Conservation (phyloP, 2,797 vertebrate genomes). For the Amblyraja radiata region DNA sequence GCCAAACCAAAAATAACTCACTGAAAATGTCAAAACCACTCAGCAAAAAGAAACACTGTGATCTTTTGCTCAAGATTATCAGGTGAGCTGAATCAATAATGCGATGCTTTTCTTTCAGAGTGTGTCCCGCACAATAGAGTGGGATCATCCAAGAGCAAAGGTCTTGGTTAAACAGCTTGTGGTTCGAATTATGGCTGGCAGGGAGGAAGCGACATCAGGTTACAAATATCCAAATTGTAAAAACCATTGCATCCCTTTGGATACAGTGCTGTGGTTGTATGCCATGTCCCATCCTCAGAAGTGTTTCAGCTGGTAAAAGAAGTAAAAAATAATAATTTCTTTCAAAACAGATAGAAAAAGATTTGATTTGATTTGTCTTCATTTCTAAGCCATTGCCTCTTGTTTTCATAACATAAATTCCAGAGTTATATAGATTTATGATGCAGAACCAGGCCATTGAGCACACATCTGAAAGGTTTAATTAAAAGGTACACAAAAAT, state of each 20-base stretch:
- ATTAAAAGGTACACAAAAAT: no score
- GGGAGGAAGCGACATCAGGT: neutral
- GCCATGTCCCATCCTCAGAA: slow-evolving; percentile 77
- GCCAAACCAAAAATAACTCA: neutral
- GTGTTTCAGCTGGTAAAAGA: slow-evolving; percentile 87
- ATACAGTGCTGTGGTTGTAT: slow-evolving; percentile 69
- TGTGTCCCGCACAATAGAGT: neutral
- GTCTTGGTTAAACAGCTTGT: neutral
- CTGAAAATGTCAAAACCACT: neutral
- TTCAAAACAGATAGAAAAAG: slow-evolving; percentile 69
- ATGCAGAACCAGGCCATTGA: no score
- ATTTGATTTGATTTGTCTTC: neutral
- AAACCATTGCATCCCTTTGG: no score
- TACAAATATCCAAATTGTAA: no score
- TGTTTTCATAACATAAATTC: neutral
- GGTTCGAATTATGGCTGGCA: neutral
- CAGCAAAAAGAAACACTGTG: neutral
- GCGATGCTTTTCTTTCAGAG: neutral
- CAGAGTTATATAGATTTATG: no score
- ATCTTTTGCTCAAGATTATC: neutral
- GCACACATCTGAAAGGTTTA: no score
- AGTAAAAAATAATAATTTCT: slow-evolving; percentile 76
- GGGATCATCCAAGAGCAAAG: neutral
- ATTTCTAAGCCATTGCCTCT: neutral
- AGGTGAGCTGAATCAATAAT: neutral